Evolutionary conservation across 2,113 vertebrate species (phyloP).

Genomic region (Trachemys scripta): DNA sequence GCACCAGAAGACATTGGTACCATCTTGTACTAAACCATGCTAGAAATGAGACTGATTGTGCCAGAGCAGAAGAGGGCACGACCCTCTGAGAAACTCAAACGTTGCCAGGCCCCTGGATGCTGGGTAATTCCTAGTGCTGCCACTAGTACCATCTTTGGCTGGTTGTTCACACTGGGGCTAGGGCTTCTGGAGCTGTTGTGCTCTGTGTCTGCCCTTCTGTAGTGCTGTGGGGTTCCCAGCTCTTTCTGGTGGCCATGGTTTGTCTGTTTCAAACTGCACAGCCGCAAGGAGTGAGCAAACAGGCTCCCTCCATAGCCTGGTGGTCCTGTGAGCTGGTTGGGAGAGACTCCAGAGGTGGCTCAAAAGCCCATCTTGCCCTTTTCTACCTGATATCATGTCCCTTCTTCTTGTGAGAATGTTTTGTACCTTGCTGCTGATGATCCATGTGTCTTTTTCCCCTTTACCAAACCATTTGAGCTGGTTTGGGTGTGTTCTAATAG

Average conservation of each 20-base stretch:
- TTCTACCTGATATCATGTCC: slow-evolving; percentile 3
- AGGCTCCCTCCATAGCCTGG: not conserved
- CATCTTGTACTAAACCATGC: not conserved
- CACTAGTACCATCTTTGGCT: not conserved
- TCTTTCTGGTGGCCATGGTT: slow-evolving; percentile 22
- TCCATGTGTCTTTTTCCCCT: not conserved
- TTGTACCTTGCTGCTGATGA: slow-evolving; percentile 2
- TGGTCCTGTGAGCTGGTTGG: slow-evolving; percentile 15
- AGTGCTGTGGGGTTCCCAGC: not conserved
- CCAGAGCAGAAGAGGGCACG: not conserved
- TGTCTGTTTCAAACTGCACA: not conserved
- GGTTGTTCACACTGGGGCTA: not conserved
- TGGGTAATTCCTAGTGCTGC: slow-evolving; percentile 24
- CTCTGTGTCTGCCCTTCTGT: not conserved
- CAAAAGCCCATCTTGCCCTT: not conserved
- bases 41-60: not conserved
- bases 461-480: slow-evolving; percentile 24
- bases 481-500: not conserved
- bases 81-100: not conserved
- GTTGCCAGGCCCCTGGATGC: not conserved
- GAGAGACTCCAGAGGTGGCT: slow-evolving; percentile 14
- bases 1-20: accelerated
- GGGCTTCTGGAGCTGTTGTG: not conserved
- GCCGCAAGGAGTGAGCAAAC: not conserved
- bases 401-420: not conserved